Evolutionary conservation across 2,113 vertebrate species (phyloP).

Genomic region (Grus americana): DNA sequence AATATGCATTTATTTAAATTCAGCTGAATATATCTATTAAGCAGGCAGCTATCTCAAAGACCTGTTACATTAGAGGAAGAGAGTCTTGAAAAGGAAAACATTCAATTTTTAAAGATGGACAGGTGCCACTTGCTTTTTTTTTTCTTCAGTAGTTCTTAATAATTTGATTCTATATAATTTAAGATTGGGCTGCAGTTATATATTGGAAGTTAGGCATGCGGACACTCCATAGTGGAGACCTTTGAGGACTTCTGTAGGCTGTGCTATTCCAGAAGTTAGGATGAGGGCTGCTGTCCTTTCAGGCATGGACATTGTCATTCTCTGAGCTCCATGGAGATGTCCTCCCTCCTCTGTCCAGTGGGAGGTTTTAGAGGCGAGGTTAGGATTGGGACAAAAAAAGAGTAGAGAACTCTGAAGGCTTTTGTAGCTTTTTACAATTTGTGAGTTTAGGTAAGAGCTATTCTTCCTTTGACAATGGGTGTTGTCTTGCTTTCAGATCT

Average conservation of each 20-base stretch:
- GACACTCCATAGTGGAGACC: neutral
- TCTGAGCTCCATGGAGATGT: neutral
- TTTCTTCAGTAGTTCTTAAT: neutral
- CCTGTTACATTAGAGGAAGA: neutral
- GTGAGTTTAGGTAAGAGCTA: neutral
- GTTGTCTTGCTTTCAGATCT: neutral
- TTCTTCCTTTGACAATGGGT: neutral
- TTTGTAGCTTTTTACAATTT: too few relatives aligned
- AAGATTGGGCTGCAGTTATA: neutral
- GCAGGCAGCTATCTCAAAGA: neutral
- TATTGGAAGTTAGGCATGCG: neutral
- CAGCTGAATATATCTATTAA: neutral
- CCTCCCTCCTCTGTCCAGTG: neutral
- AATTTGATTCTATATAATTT: neutral
- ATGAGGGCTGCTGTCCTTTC: neutral
- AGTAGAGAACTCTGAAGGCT: neutral
- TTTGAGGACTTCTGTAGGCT: neutral
- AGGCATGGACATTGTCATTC: neutral
- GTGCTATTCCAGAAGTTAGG: neutral
- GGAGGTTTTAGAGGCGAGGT: neutral
- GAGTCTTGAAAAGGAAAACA: neutral
- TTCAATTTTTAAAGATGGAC: neutral
- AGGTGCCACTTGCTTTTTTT: neutral
- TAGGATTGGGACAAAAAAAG: neutral
- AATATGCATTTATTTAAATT: neutral